A percentile compares a stretch with the other conserved stretches of the same genome.
Evolutionary conservation across 2,888 invertebrate genomes (phyloP).

Genomic region (Dryobota labecula): DNA sequence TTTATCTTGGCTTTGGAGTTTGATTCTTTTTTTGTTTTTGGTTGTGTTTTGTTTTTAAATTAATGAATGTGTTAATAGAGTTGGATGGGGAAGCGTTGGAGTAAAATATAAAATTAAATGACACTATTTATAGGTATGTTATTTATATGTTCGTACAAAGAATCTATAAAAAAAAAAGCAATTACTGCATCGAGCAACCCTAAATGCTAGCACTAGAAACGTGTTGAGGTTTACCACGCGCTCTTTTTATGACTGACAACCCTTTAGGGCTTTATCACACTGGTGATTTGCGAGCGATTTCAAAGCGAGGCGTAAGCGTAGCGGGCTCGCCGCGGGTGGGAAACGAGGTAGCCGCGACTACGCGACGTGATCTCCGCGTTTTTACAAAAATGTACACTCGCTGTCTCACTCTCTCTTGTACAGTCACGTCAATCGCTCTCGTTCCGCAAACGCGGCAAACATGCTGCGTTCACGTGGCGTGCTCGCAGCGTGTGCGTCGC

Average conservation of each 20-base stretch:
- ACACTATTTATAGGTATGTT: constrained; percentile 5
- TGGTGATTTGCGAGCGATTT: no score
- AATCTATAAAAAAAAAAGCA: neutral
- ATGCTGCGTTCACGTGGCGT: no score
- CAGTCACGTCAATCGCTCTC: no score
- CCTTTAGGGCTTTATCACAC: no score
- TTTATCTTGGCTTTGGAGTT: constrained; percentile 48
- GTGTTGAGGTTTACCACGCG: neutral
- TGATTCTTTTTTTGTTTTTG: constrained; percentile 45
- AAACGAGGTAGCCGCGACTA: no score
- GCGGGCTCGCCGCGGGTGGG: no score
- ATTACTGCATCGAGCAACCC: neutral
- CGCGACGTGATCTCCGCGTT: no score
- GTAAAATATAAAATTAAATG: constrained; percentile 39
- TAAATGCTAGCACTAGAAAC: constrained; percentile 7
- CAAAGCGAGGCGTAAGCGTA: no score
- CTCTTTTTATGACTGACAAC: constrained; percentile 26
- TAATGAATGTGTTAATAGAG: constrained; percentile 64
- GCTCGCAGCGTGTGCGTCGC: no score
- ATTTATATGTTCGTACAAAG: neutral
- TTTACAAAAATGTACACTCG: no score
- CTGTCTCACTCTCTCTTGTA: no score
- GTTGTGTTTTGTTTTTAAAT: constrained; percentile 55
- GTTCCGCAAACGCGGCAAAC: no score
- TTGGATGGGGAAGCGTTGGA: constrained; percentile 33